phyloP scores from a whole-genome alignment of 2,797 vertebrate genomes.

The Sylvia borin region DNA sequence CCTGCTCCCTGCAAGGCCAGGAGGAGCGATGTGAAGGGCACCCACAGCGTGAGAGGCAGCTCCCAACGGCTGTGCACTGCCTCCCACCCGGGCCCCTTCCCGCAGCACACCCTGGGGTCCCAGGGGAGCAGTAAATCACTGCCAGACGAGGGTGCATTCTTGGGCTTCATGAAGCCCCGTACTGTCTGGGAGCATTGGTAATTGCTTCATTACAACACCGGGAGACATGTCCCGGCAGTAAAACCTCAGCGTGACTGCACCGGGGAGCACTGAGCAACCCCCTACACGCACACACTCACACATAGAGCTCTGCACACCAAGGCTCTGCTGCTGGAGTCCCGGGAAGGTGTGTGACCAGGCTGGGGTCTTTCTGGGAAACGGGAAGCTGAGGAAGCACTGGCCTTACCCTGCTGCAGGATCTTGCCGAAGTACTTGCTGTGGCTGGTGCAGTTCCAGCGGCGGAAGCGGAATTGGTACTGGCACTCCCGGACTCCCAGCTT shows the following conservation, averaged over 20 bases:
- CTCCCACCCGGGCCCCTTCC: background rate
- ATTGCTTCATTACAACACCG: conserved; percentile 78
- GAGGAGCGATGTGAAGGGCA: background rate
- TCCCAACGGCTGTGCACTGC: background rate
- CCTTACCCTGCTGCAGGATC: conserved; percentile 94
- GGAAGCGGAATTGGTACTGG: conserved; percentile 96
- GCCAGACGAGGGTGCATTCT: conserved; percentile 73
- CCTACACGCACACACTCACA: background rate
- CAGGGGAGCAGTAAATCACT: conserved; percentile 65
- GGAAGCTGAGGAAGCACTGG: background rate
- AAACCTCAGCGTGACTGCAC: conserved; percentile 43
- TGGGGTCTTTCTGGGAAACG: background rate
- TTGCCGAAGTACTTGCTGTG: conserved; percentile 98
- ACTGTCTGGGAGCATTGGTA: conserved; percentile 73
- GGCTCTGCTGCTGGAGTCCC: background rate
- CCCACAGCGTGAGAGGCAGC: background rate
- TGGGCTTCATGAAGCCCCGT: conserved; percentile 69
- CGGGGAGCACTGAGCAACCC: background rate
- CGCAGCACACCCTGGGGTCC: conserved; percentile 18
- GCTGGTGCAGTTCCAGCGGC: conserved; percentile 98
- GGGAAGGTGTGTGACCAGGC: fast-evolving
- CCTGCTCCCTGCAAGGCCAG: background rate
- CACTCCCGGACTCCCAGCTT: conserved; percentile 93
- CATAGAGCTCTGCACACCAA: background rate
- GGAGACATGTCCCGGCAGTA: conserved; percentile 77